These are phyloP conservation scores for Lacanobia wlatinum DNA, from an alignment of 2,888 invertebrate species.

Conservation along the genomic window DNA sequence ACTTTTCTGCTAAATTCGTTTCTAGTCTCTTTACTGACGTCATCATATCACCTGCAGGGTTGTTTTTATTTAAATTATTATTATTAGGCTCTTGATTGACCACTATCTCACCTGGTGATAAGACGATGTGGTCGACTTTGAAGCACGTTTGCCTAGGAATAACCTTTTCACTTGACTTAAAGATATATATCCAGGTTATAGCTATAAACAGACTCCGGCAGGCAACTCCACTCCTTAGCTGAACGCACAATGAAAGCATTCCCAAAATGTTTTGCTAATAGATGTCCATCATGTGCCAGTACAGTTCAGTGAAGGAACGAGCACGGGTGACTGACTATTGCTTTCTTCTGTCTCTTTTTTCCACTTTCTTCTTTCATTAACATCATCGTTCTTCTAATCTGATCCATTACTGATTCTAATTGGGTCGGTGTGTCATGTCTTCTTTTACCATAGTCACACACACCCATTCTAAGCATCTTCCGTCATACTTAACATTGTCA, in stretches of 20 bases:
- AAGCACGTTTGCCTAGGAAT: too few species aligned
- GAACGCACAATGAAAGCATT: neutral
- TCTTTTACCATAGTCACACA: too few species aligned
- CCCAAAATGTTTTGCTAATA: too few species aligned
- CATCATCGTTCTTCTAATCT: too few species aligned
- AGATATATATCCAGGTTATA: too few species aligned
- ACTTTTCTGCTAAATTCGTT: neutral
- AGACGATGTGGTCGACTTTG: too few species aligned
- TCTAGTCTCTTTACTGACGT: neutral
- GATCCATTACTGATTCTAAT: neutral
- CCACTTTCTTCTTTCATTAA: too few species aligned
- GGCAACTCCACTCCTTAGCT: neutral
- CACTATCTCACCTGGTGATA: neutral
- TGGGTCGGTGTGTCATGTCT: too few species aligned
- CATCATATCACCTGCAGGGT: neutral
- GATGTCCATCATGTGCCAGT: neutral
- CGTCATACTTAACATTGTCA: neutral
- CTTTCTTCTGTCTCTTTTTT: neutral
- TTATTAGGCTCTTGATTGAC: neutral
- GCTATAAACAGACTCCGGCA: neutral
- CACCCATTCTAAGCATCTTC: neutral
- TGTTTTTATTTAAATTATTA: neutral
- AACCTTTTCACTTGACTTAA: too few species aligned
- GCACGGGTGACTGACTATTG: neutral
- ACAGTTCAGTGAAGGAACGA: neutral